Evolutionary conservation across 2,888 invertebrate species (phyloP), one percentile per base, ranked within the genome.

Genomic region (Stratiomys singularior): DNA sequence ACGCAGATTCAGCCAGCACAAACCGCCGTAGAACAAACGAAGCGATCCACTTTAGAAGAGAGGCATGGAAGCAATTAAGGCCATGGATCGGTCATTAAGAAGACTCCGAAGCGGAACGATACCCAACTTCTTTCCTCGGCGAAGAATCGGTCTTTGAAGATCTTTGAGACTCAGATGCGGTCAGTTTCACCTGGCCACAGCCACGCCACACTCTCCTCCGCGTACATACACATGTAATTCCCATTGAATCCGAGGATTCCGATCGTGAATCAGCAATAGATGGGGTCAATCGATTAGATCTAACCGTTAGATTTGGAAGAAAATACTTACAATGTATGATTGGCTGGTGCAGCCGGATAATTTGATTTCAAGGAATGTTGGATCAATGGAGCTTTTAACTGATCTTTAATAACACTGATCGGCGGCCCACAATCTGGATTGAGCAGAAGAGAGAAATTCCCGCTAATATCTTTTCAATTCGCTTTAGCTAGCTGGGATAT

Each of bases 281-380:
- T 74, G 58, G 23, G 74, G 74, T 74, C 74, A 74, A 74, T 74
- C 74, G 74, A 74, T 74, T 74, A 74, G 60, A 74, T 74, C 74
- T 18, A 58, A 30, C 74, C 74, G 74, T 74, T 74, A 74, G 74
- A 74, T 74, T 74, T 21, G 60, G 60, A 25, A 23, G 25, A 60
- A 44, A 28, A 56, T 25, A 56, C 37, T 23, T 52, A 52, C 69
- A 69, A 44, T 47, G 28, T 46, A 21, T 52, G n/a, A 46, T 23
- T 56, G 72, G 60, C 11, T 18, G 60, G 46, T 52, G 58, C 56
- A 72, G 52, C 27, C 52, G 15, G 25, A 30, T 52, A 56, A 72
- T 72, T 67, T 37, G 52, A 28, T 58, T 74, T 37, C 58, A 37
- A 47, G 47, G 69, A 30, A 46, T 69, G n/a, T 47, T 46, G 47